Evolutionary conservation across 2,888 invertebrate species (phyloP).

Genomic region (Idaea biselata): DNA sequence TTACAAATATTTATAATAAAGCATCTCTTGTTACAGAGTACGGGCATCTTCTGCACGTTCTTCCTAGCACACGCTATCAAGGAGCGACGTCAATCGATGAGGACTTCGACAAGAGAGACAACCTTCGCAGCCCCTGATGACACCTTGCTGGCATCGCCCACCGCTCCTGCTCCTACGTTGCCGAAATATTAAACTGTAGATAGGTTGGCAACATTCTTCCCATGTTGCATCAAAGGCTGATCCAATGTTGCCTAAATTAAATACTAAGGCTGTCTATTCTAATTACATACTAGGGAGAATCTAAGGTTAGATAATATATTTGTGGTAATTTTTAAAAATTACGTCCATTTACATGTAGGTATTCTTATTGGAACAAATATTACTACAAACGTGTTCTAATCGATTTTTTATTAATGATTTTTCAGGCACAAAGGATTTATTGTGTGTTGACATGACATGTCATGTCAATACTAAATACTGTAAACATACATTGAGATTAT

Average conservation of each 20-base stretch:
- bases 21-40: constrained; percentile 60
- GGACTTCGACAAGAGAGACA: constrained; percentile 58
- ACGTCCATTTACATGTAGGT: too few species aligned
- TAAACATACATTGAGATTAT: too few species aligned
- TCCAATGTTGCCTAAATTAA: not conserved
- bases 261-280: not conserved
- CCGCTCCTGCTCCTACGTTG: constrained; percentile 65
- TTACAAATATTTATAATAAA: not conserved
- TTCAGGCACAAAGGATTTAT: not conserved
- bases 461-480: too few species aligned
- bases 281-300: too few species aligned
- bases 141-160: constrained; percentile 56
- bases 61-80: constrained; percentile 76
- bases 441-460: not conserved
- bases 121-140: constrained; percentile 66
- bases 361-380: too few species aligned
- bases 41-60: constrained; percentile 76
- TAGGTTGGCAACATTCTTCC: not conserved
- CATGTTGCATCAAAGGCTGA: not conserved
- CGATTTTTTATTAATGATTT: not conserved
- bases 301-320: too few species aligned
- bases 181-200: constrained; percentile 60
- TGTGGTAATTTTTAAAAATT: too few species aligned
- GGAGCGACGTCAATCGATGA: constrained; percentile 70
- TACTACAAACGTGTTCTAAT: not conserved